These are phyloP conservation scores for Salmo trutta DNA, from an alignment of 2,797 vertebrate species.

Conservation along the genomic window DNA sequence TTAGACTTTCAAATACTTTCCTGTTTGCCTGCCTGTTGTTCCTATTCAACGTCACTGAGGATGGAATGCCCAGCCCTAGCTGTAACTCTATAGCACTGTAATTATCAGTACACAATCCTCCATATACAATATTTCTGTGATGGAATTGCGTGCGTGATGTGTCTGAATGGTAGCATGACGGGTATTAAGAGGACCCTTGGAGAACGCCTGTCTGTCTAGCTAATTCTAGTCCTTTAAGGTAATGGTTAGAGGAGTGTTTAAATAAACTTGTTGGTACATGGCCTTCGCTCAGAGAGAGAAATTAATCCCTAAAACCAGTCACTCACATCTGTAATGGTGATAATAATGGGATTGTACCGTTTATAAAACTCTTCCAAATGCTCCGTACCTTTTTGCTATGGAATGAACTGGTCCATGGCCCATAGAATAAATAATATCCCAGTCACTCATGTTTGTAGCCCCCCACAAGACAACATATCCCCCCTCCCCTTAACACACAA, in stretches of 20 bases:
- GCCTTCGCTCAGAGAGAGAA: conserved; percentile 29
- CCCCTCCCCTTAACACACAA: conserved; percentile 1
- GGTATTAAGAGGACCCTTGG: neutral
- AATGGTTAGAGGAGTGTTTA: neutral
- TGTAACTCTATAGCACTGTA: conserved; percentile 52
- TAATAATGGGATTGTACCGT: conserved; percentile 25
- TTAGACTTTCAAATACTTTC: conserved; percentile 18
- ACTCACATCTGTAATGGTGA: neutral
- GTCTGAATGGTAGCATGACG: conserved; percentile 21
- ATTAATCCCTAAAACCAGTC: conserved; percentile 15
- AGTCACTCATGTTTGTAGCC: conserved; percentile 12
- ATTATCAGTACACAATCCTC: conserved; percentile 29
- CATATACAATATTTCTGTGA: conserved; percentile 24
- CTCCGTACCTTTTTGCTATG: too few species aligned
- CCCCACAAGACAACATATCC: neutral
- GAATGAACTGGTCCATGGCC: too few species aligned
- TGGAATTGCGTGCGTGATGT: neutral
- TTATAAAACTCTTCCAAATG: neutral
- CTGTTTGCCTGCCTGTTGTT: conserved; percentile 25
- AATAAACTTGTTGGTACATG: conserved; percentile 45
- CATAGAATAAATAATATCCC: too few species aligned
- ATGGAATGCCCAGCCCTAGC: neutral
- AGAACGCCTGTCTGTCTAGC: neutral
- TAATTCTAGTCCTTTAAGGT: conserved; percentile 15
- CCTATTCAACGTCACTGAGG: conserved; percentile 22